Evolutionary conservation across 2,113 vertebrate species (phyloP).

Genomic region (Dolichallabes microphthalmus): DNA sequence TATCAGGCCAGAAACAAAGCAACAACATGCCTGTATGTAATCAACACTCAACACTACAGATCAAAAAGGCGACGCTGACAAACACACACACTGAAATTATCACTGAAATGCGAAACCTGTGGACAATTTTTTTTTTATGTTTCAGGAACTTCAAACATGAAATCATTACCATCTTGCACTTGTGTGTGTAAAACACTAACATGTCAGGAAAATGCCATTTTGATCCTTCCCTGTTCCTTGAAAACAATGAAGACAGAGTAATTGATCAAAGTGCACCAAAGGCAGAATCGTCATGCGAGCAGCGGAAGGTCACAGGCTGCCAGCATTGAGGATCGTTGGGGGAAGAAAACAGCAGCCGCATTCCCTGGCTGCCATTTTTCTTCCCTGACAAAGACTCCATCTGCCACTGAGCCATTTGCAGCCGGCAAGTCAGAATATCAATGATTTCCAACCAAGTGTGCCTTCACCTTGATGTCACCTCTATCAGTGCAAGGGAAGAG

Average conservation of each 20-base stretch:
- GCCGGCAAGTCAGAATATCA: conserved; percentile 92
- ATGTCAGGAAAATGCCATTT: conserved; percentile 64
- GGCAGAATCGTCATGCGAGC: conserved; percentile 69
- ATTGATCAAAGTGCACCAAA: conserved; percentile 74
- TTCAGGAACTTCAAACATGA: neutral
- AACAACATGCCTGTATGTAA: neutral
- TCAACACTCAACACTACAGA: neutral
- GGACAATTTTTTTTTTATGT: neutral
- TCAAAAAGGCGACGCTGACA: neutral
- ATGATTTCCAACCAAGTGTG: conserved; percentile 87
- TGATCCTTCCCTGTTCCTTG: conserved; percentile 66
- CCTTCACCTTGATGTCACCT: conserved; percentile 93
- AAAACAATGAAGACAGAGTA: conserved; percentile 73
- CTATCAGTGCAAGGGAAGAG: conserved; percentile 69
- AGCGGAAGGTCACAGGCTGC: conserved; percentile 82
- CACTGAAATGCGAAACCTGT: neutral
- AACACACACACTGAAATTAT: neutral
- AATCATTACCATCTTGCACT: neutral
- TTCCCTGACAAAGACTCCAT: conserved; percentile 96
- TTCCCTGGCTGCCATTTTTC: conserved; percentile 90
- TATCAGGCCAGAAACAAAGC: neutral
- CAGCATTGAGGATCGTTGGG: conserved; percentile 64
- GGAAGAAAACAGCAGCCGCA: conserved; percentile 72
- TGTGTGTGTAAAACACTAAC: conserved; percentile 7
- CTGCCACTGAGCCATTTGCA: conserved; percentile 92